phyloP scores from a whole-genome alignment of 2,113 vertebrate genomes.

The Xenopus laevis region DNA sequence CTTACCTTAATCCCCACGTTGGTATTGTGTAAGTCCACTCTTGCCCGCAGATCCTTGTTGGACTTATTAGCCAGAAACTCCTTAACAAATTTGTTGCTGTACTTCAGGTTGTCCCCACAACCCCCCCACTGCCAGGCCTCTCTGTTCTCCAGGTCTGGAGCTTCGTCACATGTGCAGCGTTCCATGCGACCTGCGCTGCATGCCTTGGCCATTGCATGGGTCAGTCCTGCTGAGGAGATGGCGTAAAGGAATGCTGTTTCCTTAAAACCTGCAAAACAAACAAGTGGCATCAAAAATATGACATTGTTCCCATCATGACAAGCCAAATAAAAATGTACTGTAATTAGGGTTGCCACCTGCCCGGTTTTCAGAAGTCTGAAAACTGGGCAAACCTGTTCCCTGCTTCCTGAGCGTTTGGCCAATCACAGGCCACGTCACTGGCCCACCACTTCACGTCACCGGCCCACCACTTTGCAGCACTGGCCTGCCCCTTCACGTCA shows the following conservation, averaged over 20 bases:
- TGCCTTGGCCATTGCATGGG: conserved; percentile 90
- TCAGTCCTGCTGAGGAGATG: conserved; percentile 91
- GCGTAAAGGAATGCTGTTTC: conserved; percentile 95
- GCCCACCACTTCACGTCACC: too few relatives aligned
- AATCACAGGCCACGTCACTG: too few relatives aligned
- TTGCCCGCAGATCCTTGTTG: conserved; percentile 89
- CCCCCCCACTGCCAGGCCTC: conserved; percentile 98
- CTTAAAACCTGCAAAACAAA: conserved; percentile 79
- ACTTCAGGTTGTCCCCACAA: conserved; percentile 96
- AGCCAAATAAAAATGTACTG: too few relatives aligned
- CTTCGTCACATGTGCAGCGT: conserved; percentile 95
- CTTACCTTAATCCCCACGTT: conserved; percentile 95
- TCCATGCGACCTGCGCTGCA: conserved; percentile 96
- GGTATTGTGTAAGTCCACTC: conserved; percentile 95
- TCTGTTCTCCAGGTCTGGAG: conserved; percentile 91
- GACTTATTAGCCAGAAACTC: conserved; percentile 94
- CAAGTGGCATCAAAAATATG: too few relatives aligned
- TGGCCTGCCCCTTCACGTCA: too few relatives aligned
- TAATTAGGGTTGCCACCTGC: too few relatives aligned
- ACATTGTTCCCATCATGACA: too few relatives aligned
- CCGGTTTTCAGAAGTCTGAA: too few relatives aligned
- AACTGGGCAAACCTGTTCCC: too few relatives aligned
- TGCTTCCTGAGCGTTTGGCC: too few relatives aligned
- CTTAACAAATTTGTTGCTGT: conserved; percentile 97
- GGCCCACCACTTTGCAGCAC: too few relatives aligned